phyloP scores from a whole-genome alignment of 1,140 invertebrate species.

The Myzus persicae region DNA sequence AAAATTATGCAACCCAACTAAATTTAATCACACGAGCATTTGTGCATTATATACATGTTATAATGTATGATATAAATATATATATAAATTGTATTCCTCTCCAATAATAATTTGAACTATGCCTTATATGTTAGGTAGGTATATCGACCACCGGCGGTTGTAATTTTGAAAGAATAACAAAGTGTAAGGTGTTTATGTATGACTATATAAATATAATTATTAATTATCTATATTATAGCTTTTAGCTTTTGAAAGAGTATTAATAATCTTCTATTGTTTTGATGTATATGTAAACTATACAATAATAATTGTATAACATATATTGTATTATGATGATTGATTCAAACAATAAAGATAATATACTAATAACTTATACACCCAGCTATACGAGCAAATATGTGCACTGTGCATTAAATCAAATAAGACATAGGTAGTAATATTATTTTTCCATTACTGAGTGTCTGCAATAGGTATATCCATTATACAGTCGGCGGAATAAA shows the following conservation, averaged over 20 bases:
- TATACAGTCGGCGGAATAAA: neutral
- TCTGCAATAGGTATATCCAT: too few relatives aligned
- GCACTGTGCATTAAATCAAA: neutral
- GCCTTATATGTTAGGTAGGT: too few relatives aligned
- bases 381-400: neutral
- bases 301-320: too few relatives aligned
- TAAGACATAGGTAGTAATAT: neutral
- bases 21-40: conserved; percentile 21
- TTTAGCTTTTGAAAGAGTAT: too few relatives aligned
- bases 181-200: neutral
- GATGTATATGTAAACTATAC: too few relatives aligned
- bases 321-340: too few relatives aligned
- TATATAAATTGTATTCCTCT: neutral
- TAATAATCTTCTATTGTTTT: too few relatives aligned
- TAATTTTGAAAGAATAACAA: neutral
- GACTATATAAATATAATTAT: too few relatives aligned
- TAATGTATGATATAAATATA: neutral
- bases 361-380: too few relatives aligned
- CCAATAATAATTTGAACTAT: neutral
- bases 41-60: neutral
- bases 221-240: too few relatives aligned
- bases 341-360: too few relatives aligned
- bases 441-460: neutral
- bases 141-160: neutral
- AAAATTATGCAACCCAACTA: conserved; percentile 39